Percentiles rank a stretch among this genome's conserved stretches.
Conservation (phyloP, 2,797 vertebrate species). For the Eulemur albifrons region DNA sequence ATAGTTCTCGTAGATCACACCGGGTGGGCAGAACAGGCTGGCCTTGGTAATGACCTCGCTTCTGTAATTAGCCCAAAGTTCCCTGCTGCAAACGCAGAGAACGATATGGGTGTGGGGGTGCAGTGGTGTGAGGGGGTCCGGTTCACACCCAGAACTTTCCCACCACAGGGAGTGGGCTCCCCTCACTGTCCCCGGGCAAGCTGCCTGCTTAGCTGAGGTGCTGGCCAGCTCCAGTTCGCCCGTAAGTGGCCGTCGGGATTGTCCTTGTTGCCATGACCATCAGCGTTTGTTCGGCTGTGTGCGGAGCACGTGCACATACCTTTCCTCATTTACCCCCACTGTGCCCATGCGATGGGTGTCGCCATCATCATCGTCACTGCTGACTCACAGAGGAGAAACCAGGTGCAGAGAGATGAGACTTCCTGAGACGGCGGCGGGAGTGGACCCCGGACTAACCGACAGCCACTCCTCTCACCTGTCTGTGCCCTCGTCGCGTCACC, state of each 20-base stretch:
- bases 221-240: fast-evolving
- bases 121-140: fast-evolving
- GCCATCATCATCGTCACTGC: fast-evolving
- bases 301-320: fast-evolving
- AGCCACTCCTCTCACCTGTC: fast-evolving
- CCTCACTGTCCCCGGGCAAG: fast-evolving
- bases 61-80: background rate
- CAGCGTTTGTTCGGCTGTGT: fast-evolving
- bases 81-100: background rate
- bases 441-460: background rate
- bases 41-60: background rate
- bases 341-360: fast-evolving
- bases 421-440: background rate
- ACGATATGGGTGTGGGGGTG: fast-evolving
- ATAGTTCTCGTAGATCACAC: fast-evolving
- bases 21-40: fast-evolving
- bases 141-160: background rate
- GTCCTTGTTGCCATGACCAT: fast-evolving
- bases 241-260: fast-evolving
- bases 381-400: fast-evolving
- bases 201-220: fast-evolving
- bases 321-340: background rate
- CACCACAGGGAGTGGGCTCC: fast-evolving
- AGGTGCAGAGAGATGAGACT: background rate
- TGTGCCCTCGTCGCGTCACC: fast-evolving